These are phyloP conservation scores for Nymphalis urticae DNA, from an alignment of 2,888 invertebrate genomes.

Conservation along the genomic window DNA sequence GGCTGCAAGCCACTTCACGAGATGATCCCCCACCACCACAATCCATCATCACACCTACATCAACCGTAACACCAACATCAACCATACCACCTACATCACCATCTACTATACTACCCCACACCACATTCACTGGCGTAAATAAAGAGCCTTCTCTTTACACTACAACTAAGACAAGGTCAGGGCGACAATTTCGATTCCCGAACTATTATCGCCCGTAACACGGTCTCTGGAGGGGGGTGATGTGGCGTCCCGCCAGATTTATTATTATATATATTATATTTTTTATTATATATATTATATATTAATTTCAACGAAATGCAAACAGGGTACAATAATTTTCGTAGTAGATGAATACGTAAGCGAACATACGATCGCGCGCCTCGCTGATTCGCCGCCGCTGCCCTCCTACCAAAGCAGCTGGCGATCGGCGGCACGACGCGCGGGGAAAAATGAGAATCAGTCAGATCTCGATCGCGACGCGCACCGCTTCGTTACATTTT, in stretches of 20 bases:
- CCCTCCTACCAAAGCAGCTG: not conserved
- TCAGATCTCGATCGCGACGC: not conserved
- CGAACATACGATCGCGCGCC: no score
- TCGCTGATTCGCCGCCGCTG: not conserved
- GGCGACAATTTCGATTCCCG: conserved; percentile 4
- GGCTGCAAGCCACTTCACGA: no score
- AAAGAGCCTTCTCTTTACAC: no score
- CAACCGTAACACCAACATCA: no score
- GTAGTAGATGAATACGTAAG: no score
- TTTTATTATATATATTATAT: not conserved
- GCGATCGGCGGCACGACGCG: not conserved
- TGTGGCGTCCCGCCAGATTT: not conserved
- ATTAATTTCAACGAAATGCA: not conserved
- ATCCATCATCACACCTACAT: no score
- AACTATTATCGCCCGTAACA: not conserved
- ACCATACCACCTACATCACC: no score
- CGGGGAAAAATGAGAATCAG: not conserved
- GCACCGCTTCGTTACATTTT: no score
- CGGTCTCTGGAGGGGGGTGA: conserved; percentile 3
- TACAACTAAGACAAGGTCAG: no score
- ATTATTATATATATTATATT: not conserved
- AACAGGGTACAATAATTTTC: not conserved
- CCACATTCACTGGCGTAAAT: no score
- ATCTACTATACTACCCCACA: no score
- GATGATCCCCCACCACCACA: no score